These are phyloP conservation scores for Holacanthus passer DNA, from an alignment of 2,113 vertebrate genomes.

Conservation along the genomic window DNA sequence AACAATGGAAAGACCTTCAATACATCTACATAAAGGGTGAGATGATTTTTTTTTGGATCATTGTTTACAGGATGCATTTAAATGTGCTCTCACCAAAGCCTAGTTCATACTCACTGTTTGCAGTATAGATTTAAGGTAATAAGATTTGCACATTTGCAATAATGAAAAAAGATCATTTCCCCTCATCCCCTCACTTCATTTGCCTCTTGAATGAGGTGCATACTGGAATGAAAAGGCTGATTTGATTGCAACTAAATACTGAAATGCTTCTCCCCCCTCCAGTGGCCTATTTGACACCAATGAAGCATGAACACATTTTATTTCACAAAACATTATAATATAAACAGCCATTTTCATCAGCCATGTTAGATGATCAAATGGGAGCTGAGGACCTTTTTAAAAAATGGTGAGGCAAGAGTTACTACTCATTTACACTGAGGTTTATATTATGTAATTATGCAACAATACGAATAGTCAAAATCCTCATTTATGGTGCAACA, in stretches of 20 bases:
- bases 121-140: not conserved
- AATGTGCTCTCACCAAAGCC: not conserved
- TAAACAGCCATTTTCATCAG: not conserved
- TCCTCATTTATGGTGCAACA: not conserved
- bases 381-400: not conserved
- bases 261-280: slow-evolving; percentile 6
- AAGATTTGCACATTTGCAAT: not conserved
- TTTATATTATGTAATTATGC: not conserved
- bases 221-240: slow-evolving; percentile 25
- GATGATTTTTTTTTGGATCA: slow-evolving; percentile 32
- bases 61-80: not conserved
- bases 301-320: slow-evolving; percentile 35
- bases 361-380: not conserved
- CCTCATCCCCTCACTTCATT: not conserved
- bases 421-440: not conserved
- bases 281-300: slow-evolving; percentile 35
- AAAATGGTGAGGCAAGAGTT: not conserved
- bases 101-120: not conserved
- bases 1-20: slow-evolving; percentile 57
- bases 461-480: not conserved
- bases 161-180: not conserved
- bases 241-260: slow-evolving; percentile 45
- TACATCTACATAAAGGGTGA: slow-evolving; percentile 63
- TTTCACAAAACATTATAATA: not conserved
- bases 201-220: slow-evolving; percentile 20